Base-by-base conservation (phyloP, 1,140 invertebrate species). In the Aricia agestis region DNA sequence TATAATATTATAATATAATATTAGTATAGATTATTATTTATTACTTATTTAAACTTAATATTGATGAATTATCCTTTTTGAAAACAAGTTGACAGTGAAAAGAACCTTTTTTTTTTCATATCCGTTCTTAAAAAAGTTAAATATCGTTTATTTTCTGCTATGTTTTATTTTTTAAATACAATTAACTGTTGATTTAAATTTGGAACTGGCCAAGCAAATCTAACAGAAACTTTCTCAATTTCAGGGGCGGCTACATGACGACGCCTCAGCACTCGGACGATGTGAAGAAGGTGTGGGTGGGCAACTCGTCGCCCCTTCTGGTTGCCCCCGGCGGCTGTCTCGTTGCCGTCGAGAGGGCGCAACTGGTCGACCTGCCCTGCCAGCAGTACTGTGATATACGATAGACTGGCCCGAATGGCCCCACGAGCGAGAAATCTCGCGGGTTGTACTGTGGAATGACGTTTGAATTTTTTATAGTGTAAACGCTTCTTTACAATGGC, bases 211-310 rank as follows among this genome's bases (percentile, higher is more conserved):
- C n/a, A n/a, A n/a, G 9, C 11, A 59, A 59, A 59, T 58, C 17
- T 58, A 58, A 58, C 57, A n/a, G 10, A 17, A 59, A 59, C n/a
- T 18, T 59, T 59, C 66, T 57, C 72, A n/a, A 45, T 89, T 89
- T 25, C 84, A 91, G 87, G 76, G 89, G 87, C 36, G 85, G 85
- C 17, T 91, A 91, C 78, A 88, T 87, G 77, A 86, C 83, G 1
- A 85, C 87, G 13, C 79, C 87, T 6, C 87, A 89, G 70, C 77
- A 87, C 72, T 65, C 80, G 0, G 84, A 86, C 15, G 89, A 91
- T 71, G 89, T 91, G 18, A 91, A 91, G 75, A 91, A 91, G 72
- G 86, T 90, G 52, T 90, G 89, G 89, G 85, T 88, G 11, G 87
- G 89, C 1, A 78, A 77, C 13, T 75, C 81, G 0, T 78, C 86